Percentiles rank a stretch among this genome's conserved stretches.
Evolutionary conservation across 2,113 vertebrate species (phyloP).

Genomic region (Lagopus muta): DNA sequence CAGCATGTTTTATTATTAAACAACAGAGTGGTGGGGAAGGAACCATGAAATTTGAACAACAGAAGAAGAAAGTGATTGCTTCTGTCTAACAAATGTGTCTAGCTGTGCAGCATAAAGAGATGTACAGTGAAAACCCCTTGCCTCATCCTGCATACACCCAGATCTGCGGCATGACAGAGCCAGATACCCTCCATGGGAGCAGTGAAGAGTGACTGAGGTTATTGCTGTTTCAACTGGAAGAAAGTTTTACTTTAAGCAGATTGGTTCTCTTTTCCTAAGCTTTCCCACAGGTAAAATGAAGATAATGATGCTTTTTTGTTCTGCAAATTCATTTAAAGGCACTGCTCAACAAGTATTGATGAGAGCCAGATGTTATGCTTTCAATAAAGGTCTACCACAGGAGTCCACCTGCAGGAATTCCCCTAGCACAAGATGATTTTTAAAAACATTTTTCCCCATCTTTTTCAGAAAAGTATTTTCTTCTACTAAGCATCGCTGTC

Average conservation of each 20-base stretch:
- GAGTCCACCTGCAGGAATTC: background rate
- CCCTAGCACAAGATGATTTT: background rate
- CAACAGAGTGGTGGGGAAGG: background rate
- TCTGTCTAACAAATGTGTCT: conserved; percentile 8
- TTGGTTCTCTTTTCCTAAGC: conserved; percentile 29
- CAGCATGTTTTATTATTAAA: conserved; percentile 2
- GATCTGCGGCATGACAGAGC: background rate
- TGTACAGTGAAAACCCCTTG: background rate
- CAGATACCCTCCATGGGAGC: conserved; percentile 32
- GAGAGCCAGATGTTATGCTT: conserved; percentile 14
- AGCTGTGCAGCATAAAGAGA: background rate
- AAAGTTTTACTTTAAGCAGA: conserved; percentile 43
- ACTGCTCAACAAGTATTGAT: conserved; percentile 1
- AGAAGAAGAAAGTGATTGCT: background rate
- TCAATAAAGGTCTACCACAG: background rate
- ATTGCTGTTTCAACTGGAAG: background rate
- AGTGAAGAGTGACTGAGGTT: conserved; percentile 34
- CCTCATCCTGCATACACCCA: background rate
- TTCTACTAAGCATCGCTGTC: background rate
- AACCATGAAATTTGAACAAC: background rate
- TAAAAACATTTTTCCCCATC: background rate
- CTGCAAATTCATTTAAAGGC: conserved; percentile 41
- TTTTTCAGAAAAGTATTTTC: background rate
- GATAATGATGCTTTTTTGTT: conserved; percentile 33
- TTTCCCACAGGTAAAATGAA: conserved; percentile 46